Evolutionary conservation across 1,140 invertebrate species (phyloP).

Genomic region (Lordiphosa clarofinis): DNA sequence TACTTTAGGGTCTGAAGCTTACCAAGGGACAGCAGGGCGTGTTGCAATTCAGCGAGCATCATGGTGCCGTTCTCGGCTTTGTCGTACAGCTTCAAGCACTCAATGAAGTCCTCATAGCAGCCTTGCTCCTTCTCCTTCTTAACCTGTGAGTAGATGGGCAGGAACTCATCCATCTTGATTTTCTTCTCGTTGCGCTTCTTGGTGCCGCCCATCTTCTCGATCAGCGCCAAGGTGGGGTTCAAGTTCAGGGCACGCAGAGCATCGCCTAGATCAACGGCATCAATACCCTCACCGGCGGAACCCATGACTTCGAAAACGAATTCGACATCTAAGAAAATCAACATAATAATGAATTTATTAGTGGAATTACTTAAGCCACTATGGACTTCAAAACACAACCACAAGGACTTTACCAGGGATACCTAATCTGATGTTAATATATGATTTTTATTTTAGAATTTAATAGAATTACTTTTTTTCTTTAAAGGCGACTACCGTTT

Average conservation of each 20-base stretch:
- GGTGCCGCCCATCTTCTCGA: constrained; percentile 96
- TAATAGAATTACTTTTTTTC: no score
- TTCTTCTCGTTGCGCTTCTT: constrained; percentile 95
- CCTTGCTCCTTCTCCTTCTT: constrained; percentile 99
- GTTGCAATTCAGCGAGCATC: constrained; percentile 97
- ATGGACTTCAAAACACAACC: no score
- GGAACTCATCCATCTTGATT: constrained; percentile 95
- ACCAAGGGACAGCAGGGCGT: constrained; percentile 97
- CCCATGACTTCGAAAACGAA: constrained; percentile 80
- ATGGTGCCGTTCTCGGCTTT: constrained; percentile 98
- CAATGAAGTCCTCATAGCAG: constrained; percentile 98
- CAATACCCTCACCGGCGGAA: constrained; percentile 87
- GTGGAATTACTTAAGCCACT: no score
- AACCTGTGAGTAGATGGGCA: constrained; percentile 97
- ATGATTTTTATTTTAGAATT: no score
- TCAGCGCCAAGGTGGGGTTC: constrained; percentile 94
- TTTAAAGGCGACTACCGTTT: no score
- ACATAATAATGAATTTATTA: constrained; percentile 17
- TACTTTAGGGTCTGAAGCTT: no score
- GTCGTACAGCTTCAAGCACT: constrained; percentile 99
- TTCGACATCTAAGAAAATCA: constrained; percentile 70
- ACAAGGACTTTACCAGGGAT: no score
- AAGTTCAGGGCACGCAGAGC: constrained; percentile 94
- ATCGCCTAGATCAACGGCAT: constrained; percentile 93
- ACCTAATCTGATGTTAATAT: no score